phyloP scores from a whole-genome alignment of 2,113 vertebrate species.

The Todiramphus chloris region DNA sequence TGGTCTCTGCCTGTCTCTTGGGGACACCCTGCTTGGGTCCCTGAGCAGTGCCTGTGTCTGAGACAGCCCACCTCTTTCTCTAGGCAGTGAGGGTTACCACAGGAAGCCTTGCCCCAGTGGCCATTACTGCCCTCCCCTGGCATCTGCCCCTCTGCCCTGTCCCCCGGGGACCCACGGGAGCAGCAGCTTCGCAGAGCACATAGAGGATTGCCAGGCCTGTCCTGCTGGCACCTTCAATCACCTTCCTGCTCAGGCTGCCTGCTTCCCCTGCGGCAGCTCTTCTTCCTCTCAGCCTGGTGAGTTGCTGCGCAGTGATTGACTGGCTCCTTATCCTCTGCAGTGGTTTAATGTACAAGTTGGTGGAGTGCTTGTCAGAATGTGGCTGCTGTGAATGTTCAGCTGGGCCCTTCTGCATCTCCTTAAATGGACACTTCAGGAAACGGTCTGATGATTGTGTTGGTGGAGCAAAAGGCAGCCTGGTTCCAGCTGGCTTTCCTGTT shows the following conservation, averaged over 20 bases:
- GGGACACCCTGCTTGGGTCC: background rate
- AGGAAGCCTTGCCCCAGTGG: slow-evolving; percentile 80
- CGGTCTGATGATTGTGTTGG: background rate
- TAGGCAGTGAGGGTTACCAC: slow-evolving; percentile 80
- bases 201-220: slow-evolving; percentile 81
- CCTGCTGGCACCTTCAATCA: slow-evolving; percentile 86
- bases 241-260: slow-evolving; percentile 81
- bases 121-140: slow-evolving; percentile 79
- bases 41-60: background rate
- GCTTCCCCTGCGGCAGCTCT: slow-evolving; percentile 89
- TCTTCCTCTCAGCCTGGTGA: slow-evolving; percentile 84
- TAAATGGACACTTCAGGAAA: background rate
- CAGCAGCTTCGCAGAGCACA: slow-evolving; percentile 46
- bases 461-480: background rate
- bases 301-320: background rate
- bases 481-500: background rate
- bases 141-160: slow-evolving; percentile 78
- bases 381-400: background rate
- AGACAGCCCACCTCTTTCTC: background rate
- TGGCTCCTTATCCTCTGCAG: background rate
- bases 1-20: background rate
- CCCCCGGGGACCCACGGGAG: slow-evolving; percentile 82
- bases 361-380: background rate
- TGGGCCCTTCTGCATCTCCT: background rate
- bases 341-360: background rate